Percentiles rank a stretch among this genome's conserved stretches.
Evolutionary conservation across 2,113 vertebrate species (phyloP).

Genomic region (Rallus limicola): DNA sequence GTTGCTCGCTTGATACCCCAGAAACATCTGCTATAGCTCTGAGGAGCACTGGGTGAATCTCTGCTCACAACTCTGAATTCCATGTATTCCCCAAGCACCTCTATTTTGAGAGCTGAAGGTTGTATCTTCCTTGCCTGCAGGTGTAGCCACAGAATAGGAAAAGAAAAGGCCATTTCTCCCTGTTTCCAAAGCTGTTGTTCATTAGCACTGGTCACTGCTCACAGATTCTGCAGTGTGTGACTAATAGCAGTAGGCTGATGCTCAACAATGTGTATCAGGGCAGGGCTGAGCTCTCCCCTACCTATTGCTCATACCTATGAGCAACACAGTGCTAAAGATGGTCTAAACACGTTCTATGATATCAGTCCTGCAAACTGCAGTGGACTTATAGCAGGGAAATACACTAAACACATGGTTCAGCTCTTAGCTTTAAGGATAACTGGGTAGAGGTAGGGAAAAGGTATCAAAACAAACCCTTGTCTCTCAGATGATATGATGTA

Average conservation of each 20-base stretch:
- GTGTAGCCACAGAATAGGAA: constrained; percentile 33
- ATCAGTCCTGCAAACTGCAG: neutral
- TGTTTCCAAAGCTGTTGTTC: neutral
- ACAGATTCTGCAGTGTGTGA: neutral
- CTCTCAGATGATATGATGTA: neutral
- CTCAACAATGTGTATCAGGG: fast-evolving
- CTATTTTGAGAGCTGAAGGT: neutral
- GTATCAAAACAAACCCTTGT: neutral
- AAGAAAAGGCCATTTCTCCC: neutral
- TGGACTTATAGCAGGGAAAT: neutral
- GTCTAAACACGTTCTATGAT: neutral
- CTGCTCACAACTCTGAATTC: neutral
- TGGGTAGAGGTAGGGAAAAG: neutral
- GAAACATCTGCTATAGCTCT: neutral
- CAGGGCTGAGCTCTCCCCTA: neutral
- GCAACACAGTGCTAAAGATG: neutral
- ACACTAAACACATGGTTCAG: fast-evolving
- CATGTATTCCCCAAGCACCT: neutral
- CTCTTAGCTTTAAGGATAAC: neutral
- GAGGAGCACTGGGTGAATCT: neutral
- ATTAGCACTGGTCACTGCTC: neutral
- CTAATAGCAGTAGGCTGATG: neutral
- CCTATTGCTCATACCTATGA: neutral
- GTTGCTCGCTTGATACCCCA: neutral
- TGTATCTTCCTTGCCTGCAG: constrained; percentile 15